Conservation (phyloP, 2,113 vertebrate genomes). For the Brienomyrus brachyistius region DNA sequence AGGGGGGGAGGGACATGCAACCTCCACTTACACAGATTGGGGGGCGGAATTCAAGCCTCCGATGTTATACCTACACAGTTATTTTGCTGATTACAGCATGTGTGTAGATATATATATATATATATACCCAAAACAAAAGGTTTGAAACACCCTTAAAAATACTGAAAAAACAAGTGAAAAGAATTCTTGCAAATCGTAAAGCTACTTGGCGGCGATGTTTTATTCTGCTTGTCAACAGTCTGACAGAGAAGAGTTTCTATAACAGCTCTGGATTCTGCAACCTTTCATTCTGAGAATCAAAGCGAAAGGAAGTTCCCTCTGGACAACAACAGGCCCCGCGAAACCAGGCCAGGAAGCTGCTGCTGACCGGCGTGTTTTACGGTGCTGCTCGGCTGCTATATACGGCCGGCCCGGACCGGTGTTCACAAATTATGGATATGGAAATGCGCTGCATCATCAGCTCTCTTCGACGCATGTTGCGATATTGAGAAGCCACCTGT, state of each 20-base stretch:
- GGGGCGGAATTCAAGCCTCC: background rate
- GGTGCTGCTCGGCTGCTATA: background rate
- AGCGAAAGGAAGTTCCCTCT: background rate
- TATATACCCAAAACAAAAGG: background rate
- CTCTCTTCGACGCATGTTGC: background rate
- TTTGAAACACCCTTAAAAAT: background rate
- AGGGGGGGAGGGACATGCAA: background rate
- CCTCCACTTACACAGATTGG: background rate
- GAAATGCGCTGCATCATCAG: background rate
- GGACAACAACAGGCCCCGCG: background rate
- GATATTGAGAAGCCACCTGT: background rate
- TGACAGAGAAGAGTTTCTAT: background rate
- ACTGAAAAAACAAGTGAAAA: background rate
- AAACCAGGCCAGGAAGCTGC: background rate
- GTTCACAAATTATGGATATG: background rate
- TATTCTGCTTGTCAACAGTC: background rate
- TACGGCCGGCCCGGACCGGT: conserved; percentile 29
- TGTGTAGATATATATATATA: background rate
- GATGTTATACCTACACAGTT: background rate
- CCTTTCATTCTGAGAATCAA: background rate
- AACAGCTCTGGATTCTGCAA: background rate
- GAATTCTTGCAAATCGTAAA: background rate
- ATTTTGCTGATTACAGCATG: background rate
- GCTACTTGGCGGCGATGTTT: background rate
- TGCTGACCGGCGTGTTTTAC: background rate